A percentile compares a stretch with the other conserved stretches of the same genome.
Evolutionary conservation across 2,888 invertebrate species (phyloP).

Genomic region (Parnassius mnemosyne): DNA sequence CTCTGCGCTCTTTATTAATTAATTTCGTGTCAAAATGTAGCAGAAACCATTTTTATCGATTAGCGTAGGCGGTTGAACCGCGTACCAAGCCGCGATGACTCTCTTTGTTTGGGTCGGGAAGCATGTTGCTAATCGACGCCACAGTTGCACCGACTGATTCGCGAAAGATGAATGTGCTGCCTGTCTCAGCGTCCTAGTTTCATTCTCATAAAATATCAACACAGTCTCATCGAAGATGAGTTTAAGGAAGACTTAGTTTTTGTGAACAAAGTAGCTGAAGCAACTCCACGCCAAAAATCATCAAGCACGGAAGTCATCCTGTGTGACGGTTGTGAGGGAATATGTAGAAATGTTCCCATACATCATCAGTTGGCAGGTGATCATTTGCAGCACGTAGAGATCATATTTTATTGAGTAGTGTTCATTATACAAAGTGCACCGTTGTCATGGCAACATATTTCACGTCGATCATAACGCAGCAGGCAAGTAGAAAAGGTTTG

Average conservation of each 20-base stretch:
- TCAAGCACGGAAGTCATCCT: slow-evolving; percentile 7
- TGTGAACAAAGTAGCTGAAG: slow-evolving; percentile 3
- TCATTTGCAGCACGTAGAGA: slow-evolving; percentile 50
- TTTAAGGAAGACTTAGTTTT: slow-evolving; percentile 10
- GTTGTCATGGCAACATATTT: slow-evolving; percentile 57
- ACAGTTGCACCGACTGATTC: slow-evolving; percentile 60
- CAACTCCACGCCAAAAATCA: background rate
- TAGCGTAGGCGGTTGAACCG: slow-evolving; percentile 50
- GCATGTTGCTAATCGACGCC: slow-evolving; percentile 69
- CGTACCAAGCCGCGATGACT: slow-evolving; percentile 76
- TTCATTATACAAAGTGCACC: slow-evolving; percentile 45
- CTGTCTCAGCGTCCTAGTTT: slow-evolving; percentile 26
- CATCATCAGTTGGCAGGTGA: slow-evolving; percentile 75
- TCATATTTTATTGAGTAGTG: slow-evolving; percentile 48
- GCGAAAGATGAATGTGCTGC: slow-evolving; percentile 59
- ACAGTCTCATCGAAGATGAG: slow-evolving; percentile 16
- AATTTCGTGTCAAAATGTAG: slow-evolving; percentile 39
- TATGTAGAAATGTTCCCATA: slow-evolving; percentile 75
- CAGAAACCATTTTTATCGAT: slow-evolving; percentile 64
- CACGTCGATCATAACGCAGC: slow-evolving; percentile 43
- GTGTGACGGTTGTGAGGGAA: slow-evolving; percentile 44
- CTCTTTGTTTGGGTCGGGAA: slow-evolving; percentile 73
- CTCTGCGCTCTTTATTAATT: background rate
- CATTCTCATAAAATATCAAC: background rate
- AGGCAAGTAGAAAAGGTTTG: background rate